Evolutionary conservation across 2,888 invertebrate species (phyloP), one percentile per base, ranked within the genome.

Genomic region (Troides aeacus): DNA sequence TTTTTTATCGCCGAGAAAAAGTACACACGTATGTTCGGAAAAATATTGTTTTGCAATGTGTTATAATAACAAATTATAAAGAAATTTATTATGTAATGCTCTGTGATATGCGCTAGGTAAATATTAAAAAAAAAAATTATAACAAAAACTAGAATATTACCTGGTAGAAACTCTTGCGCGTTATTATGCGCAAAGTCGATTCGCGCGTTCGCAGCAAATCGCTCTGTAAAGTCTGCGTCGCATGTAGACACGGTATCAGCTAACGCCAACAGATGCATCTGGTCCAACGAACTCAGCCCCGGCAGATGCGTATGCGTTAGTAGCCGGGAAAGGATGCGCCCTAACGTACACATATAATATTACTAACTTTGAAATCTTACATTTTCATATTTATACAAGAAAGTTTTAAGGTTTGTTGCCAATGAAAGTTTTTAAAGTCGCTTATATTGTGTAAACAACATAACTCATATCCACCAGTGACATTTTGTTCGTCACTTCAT

Each of bases 231-330:
- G 81, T 97, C 97, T 0, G 96, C 96, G 79, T 97, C 97, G 79
- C 97, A 98, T 0, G 97, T 98, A 0, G 98, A 97, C 0, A 99
- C 98, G 0, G 99, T 99, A 81, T 99, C 99, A 17, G 99, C 99
- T 72, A 99, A 88, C 1, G 99, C 99, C n/a, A 99, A 89, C 72
- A 99, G 93, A 88, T 99, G 99, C 99, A 99, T 99, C 89, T 99
- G 99, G 89, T 99, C 99, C 67, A 99, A 94, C 75, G 98, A 98
- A 5, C 98, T 98, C 57, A 99, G 90, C 0, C 99, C 99, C 0
- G 99, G 99, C 50, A 98, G 89, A 87, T 98, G 98, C 0, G 97
- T 97, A 86, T 99, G 99, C 0, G 99, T 99, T 57, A 99, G 92
- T 12, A 99, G 94, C 3, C 97, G 95, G 0, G 98, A 98, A 15